Evolutionary conservation across 1,140 invertebrate species (phyloP), one percentile per base, ranked within the genome.

Genomic region (Drosophila ercepeae): DNA sequence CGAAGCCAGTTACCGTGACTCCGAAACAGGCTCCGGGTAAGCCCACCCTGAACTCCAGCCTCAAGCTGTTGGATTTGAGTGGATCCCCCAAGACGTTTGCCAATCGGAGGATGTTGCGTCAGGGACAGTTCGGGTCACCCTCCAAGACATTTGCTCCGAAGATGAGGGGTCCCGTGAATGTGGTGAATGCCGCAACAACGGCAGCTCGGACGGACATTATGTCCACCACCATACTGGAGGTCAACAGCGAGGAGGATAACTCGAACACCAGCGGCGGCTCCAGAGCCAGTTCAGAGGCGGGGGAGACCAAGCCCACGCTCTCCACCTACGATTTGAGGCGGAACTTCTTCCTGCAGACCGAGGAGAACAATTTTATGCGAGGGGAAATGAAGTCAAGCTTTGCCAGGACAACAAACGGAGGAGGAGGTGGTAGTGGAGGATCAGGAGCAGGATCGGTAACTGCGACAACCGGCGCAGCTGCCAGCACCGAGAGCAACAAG

Each of bases 191-290:
- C 53, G 94, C 94, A 0, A 93, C 95, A 51, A 95, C 94, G 2
- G 95, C 95, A 3, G 95, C 95, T 2, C 92, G 95, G 75, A 96
- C 95, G 7, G 95, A 97, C 78, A 96, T 97, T 14, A 93, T 97
- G 65, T 96, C 96, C 9, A 96, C 95, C 5, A 96, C 96, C 44
- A 97, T 97, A 89, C 94, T 94, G n/a, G 96, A 97, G 92, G 96
- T 94, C 73, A 94, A 94, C 81, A 94, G 94, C 74, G 95, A 95
- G 92, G 95, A 95, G 78, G 94, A 95, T 61, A 74, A 89, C 23
- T 89, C 90, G 3, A 89, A 81, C 23, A 77, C 74, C 19, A 89
- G 78, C 18, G 75, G 77, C 5, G 60, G 83, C 23, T 90, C 90
- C 0, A 36, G 73, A 0, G 73, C 59, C 16, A 69, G 78, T 16